Evolutionary conservation across 2,797 vertebrate species (phyloP), one percentile per base, ranked within the genome.

Genomic region (Nannoperca australis): DNA sequence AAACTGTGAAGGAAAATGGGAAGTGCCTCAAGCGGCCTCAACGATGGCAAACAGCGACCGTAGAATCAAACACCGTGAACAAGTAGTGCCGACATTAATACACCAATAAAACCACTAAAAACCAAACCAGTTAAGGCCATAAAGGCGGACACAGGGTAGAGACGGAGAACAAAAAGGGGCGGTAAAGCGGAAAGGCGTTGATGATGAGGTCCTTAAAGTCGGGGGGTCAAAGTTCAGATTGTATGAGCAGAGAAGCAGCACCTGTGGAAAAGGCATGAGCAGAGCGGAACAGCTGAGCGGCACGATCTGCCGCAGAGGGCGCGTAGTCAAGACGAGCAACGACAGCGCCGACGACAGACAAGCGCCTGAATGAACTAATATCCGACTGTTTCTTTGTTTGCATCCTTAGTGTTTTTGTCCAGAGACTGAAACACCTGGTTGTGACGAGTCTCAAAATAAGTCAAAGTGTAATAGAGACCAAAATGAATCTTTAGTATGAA

Each of bases 181-280:
- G 17, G 49, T 34, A 24, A 51, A 24, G 24, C 14, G 30, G 22
- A 50, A 66, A 86, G 86, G 79, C 59, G 11, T 54, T 17, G 45
- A 70, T 18, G 62, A 80, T 17, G 79, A 89, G 82, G 85, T 82
- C 84, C 79, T 77, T 61, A 47, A 53, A 66, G 68, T 66, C 1
- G 22, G 73, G 49, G 50, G 50, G 70, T 86, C 59, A 76, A 64
- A 87, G 85, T 79, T 90, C 79, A 77, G 91, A 92, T 91, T 90
- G 90, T 85, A 79, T 89, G 86, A 91, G 90, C 90, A 89, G 85
- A 91, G 62, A 91, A 89, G 89, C 90, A 92, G 92, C 91, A 92
- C 89, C 91, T 77, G 79, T 88, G 73, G 70, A 81, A 71, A 90
- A 89, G 90, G 90, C 86, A 85, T 81, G 85, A 91, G 79, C 67